These are phyloP conservation scores for Zapornia atra DNA, from an alignment of 2,113 vertebrate species.

Conservation along the genomic window DNA sequence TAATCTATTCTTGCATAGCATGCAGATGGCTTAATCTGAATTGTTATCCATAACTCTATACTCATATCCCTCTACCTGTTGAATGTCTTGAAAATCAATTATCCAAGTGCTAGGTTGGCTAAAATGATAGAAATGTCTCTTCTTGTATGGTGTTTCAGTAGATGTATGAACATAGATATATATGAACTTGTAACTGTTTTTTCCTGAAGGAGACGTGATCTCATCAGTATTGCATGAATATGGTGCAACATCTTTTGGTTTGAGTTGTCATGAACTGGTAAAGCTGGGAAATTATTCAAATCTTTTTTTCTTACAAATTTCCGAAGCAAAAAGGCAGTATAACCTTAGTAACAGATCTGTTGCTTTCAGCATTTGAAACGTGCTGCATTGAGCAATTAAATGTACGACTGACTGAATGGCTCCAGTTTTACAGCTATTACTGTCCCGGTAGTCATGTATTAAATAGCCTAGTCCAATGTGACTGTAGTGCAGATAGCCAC, in stretches of 20 bases:
- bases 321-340: not conserved
- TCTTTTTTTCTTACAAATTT: not conserved
- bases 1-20: not conserved
- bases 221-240: not conserved
- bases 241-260: not conserved
- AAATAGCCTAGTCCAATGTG: not conserved
- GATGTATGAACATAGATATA: not conserved
- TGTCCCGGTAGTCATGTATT: not conserved
- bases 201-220: not conserved
- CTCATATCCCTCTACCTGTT: not conserved
- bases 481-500: not conserved
- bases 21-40: not conserved
- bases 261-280: not conserved
- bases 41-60: not conserved
- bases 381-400: not conserved
- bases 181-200: not conserved
- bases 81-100: not conserved
- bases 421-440: not conserved
- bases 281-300: not conserved
- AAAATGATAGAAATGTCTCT: not conserved
- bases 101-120: not conserved
- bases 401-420: not conserved
- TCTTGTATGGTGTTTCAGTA: not conserved
- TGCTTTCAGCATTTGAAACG: not conserved
- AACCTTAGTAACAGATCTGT: not conserved